Percentiles rank a stretch among this genome's conserved stretches.
Evolutionary conservation across 2,888 invertebrate genomes (phyloP).

Genomic region (Clitarchus hookeri): DNA sequence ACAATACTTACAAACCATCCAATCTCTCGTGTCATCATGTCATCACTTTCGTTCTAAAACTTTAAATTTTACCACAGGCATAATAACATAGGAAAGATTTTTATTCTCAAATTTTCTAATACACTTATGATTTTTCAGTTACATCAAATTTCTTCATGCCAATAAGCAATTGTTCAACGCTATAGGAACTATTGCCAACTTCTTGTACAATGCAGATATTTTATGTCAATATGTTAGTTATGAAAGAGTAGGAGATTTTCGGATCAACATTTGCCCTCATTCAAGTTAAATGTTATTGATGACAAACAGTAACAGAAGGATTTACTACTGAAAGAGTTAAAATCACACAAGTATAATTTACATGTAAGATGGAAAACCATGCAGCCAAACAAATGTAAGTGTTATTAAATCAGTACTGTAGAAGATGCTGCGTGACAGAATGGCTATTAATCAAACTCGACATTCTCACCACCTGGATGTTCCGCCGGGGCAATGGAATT

Average conservation of each 20-base stretch:
- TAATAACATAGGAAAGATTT: too few species aligned
- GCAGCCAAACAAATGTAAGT: neutral
- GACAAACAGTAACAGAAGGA: neutral
- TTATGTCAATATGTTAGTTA: neutral
- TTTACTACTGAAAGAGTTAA: slow-evolving; percentile 14
- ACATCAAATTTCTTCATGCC: neutral
- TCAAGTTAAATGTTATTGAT: neutral
- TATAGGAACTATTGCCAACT: too few species aligned
- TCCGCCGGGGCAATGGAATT: neutral
- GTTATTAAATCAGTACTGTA: neutral
- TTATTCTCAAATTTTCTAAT: too few species aligned
- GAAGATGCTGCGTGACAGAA: neutral
- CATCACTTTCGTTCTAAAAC: too few species aligned
- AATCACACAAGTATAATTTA: neutral
- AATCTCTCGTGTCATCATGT: too few species aligned
- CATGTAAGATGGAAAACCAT: neutral
- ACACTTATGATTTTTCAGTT: neutral
- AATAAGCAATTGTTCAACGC: neutral
- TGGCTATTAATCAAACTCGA: neutral
- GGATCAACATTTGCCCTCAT: neutral
- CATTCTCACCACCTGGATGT: neutral
- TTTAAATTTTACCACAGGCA: too few species aligned
- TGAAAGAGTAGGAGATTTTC: neutral
- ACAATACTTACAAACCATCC: too few species aligned
- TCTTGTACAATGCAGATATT: neutral